Evolutionary conservation across 2,888 invertebrate genomes (phyloP).

Genomic region (Bellardia bayeri): DNA sequence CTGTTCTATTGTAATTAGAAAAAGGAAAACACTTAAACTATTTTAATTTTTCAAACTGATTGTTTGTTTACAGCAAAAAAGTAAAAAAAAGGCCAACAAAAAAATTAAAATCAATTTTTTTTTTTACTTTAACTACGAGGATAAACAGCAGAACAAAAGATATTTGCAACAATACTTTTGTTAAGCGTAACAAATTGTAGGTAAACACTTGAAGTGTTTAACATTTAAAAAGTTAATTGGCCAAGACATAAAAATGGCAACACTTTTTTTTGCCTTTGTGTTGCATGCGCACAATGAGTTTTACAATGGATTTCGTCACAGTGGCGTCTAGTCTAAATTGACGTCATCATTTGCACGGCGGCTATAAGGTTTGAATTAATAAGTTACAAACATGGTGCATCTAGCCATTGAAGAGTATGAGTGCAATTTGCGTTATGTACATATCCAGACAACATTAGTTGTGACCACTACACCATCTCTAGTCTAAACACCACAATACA

Average conservation of each 20-base stretch:
- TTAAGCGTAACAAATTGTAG: slow-evolving; percentile 73
- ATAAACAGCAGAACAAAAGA: slow-evolving; percentile 6
- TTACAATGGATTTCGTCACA: slow-evolving; percentile 70
- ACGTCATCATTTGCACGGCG: slow-evolving; percentile 59
- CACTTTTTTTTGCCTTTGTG: slow-evolving; percentile 26
- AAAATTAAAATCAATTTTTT: background rate
- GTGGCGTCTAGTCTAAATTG: slow-evolving; percentile 73
- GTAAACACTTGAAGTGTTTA: slow-evolving; percentile 72
- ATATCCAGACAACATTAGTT: slow-evolving; percentile 11
- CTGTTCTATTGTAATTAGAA: background rate
- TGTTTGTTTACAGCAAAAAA: background rate
- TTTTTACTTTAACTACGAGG: background rate
- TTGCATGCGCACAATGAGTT: slow-evolving; percentile 24
- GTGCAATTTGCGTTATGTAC: slow-evolving; percentile 1
- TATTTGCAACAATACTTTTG: slow-evolving; percentile 17
- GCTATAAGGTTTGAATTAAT: slow-evolving; percentile 62
- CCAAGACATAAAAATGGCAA: slow-evolving; percentile 54
- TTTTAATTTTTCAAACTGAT: background rate
- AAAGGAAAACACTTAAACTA: background rate
- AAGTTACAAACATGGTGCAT: slow-evolving; percentile 38
- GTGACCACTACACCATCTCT: slow-evolving; percentile 21
- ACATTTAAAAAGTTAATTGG: slow-evolving; percentile 74
- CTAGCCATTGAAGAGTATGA: background rate
- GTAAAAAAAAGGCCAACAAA: background rate
- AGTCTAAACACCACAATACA: background rate